Evolutionary conservation across 2,113 vertebrate genomes (phyloP).

Genomic region (Psammodynastes pulverulentus): DNA sequence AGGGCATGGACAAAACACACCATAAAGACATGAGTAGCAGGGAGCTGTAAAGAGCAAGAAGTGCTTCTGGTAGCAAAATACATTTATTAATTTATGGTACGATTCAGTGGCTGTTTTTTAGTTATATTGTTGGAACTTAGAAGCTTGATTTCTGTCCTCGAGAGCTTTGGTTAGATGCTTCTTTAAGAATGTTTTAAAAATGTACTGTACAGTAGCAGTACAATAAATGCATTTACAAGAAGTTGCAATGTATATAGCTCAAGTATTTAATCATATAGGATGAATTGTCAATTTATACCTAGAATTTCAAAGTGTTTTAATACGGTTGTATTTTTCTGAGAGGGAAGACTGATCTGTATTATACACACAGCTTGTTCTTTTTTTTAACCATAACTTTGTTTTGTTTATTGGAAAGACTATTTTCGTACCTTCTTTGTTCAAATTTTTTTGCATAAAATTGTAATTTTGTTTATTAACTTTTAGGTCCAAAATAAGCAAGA

Average conservation of each 20-base stretch:
- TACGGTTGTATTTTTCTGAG: background rate
- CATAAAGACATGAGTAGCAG: no score
- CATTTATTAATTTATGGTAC: background rate
- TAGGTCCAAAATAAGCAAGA: conserved; percentile 92
- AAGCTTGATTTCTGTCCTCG: background rate
- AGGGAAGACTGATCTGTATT: background rate
- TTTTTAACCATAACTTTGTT: background rate
- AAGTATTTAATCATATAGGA: background rate
- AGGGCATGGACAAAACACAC: background rate
- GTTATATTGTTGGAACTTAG: background rate
- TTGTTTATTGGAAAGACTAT: background rate
- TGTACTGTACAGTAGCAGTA: background rate
- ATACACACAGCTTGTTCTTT: background rate
- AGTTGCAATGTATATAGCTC: background rate
- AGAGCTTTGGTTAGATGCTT: background rate
- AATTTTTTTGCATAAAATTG: conserved; percentile 18
- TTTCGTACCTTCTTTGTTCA: background rate
- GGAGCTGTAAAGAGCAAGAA: background rate
- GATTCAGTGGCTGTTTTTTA: background rate
- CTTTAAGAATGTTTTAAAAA: background rate
- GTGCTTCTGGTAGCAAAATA: background rate
- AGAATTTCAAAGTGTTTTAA: background rate
- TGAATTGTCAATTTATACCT: background rate
- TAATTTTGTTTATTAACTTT: conserved; percentile 56
- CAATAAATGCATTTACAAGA: background rate